These are phyloP conservation scores for Phainopepla nitens DNA, from an alignment of 2,113 vertebrate genomes.

Conservation along the genomic window DNA sequence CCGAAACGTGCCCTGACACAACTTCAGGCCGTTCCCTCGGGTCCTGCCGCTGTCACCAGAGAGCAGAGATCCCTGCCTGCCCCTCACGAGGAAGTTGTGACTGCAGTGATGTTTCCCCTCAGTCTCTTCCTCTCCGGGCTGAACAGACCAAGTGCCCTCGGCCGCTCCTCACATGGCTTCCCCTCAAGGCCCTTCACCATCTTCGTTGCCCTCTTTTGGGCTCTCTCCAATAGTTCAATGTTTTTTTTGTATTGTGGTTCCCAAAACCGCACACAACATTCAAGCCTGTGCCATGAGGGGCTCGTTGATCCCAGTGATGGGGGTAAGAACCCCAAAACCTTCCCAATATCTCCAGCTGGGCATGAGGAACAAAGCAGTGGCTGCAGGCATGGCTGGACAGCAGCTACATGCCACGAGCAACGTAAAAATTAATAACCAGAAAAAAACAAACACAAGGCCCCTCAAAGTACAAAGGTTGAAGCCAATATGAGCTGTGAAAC, in stretches of 20 bases:
- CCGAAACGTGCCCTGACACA: not conserved
- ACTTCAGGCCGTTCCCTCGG: rapidly evolving
- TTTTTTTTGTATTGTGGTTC: too few species aligned
- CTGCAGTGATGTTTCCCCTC: not conserved
- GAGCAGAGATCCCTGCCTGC: not conserved
- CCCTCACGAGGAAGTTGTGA: rapidly evolving
- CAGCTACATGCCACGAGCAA: rapidly evolving
- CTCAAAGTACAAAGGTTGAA: not conserved
- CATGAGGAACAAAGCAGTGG: not conserved
- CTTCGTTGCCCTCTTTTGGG: rapidly evolving
- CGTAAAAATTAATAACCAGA: not conserved
- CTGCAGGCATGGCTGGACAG: not conserved
- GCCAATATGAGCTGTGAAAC: rapidly evolving
- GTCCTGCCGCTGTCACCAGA: not conserved
- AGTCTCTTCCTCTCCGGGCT: not conserved
- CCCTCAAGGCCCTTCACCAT: not conserved
- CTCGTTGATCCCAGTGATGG: rapidly evolving
- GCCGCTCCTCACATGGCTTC: rapidly evolving
- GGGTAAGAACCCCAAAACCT: rapidly evolving
- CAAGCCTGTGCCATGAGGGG: rapidly evolving
- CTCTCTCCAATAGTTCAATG: not conserved
- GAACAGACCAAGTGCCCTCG: not conserved
- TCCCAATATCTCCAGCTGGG: rapidly evolving
- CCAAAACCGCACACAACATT: rapidly evolving
- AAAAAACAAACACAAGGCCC: not conserved